These are phyloP conservation scores for Eumerus sabulonum DNA, from an alignment of 2,888 invertebrate genomes.

Conservation along the genomic window DNA sequence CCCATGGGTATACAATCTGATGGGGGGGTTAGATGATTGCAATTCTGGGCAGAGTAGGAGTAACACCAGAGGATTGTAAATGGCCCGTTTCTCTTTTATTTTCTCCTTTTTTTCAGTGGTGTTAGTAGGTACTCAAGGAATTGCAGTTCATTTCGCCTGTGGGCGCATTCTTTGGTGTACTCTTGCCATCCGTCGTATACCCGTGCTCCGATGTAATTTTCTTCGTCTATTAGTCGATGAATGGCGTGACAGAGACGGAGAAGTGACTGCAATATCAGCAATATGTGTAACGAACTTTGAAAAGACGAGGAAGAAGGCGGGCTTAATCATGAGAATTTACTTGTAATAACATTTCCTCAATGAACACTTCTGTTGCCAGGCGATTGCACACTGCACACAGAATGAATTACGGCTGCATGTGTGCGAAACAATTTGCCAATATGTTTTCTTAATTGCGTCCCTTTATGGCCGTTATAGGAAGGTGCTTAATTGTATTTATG, in stretches of 20 bases:
- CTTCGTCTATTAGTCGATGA: conserved; percentile 61
- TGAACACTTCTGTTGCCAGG: conserved; percentile 64
- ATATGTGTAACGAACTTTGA: too few relatives aligned
- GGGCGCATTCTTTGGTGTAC: conserved; percentile 24
- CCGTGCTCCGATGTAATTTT: conserved; percentile 49
- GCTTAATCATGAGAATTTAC: conserved; percentile 66
- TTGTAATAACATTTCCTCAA: conserved; percentile 67
- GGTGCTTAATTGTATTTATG: conserved; percentile 51
- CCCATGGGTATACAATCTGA: neutral
- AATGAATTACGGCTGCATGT: conserved; percentile 48
- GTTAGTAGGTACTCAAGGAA: conserved; percentile 9
- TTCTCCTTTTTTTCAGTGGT: too few relatives aligned
- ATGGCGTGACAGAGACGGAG: conserved; percentile 23
- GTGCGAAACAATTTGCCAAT: conserved; percentile 66
- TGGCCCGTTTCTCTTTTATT: neutral
- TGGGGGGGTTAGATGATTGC: conserved; percentile 30
- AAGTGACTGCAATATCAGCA: neutral
- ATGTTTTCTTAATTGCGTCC: conserved; percentile 66
- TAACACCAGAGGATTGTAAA: conserved; percentile 6
- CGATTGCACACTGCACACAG: conserved; percentile 64
- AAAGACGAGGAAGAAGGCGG: conserved; percentile 43
- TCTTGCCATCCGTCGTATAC: too few relatives aligned
- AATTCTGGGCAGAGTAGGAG: conserved; percentile 23
- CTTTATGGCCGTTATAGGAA: conserved; percentile 58
- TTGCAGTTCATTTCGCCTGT: conserved; percentile 9